A percentile compares a stretch with the other conserved stretches of the same genome.
These are phyloP conservation scores for Zele albiditarsus DNA, from an alignment of 2,888 invertebrate species.

Conservation along the genomic window DNA sequence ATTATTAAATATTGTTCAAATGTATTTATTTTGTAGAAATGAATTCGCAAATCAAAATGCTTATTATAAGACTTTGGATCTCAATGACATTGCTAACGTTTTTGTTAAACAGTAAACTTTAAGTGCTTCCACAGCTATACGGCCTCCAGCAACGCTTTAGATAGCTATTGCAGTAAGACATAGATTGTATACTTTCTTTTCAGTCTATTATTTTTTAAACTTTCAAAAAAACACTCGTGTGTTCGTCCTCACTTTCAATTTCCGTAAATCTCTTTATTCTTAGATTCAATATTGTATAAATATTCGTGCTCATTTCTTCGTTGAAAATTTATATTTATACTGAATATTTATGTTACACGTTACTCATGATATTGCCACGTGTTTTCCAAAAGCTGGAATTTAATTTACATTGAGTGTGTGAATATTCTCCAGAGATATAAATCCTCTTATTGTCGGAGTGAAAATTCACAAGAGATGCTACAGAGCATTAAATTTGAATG, in stretches of 20 bases:
- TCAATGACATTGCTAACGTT: no score
- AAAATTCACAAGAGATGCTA: background rate
- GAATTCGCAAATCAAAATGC: no score
- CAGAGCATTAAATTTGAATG: background rate
- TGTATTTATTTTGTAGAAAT: no score
- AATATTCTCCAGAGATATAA: constrained; percentile 1
- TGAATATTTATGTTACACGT: background rate
- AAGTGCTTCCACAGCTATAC: no score
- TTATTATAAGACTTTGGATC: no score
- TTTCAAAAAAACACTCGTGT: background rate
- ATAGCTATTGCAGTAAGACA: no score
- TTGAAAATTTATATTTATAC: background rate
- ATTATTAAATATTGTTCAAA: no score
- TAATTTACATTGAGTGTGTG: constrained; percentile 11
- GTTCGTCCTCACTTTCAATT: background rate
- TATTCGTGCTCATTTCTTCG: background rate
- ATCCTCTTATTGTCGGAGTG: background rate
- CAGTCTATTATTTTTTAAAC: no score
- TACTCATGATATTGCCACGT: constrained; percentile 5
- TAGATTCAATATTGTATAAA: background rate
- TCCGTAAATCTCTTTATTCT: background rate
- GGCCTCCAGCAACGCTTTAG: no score
- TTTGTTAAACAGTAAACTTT: no score
- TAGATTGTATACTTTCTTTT: no score
- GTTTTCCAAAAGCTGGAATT: constrained; percentile 7